These are phyloP conservation scores for Cladorhizidae sp. DNA, from an alignment of 37 sponge, comb jelly and placozoan species.

Conservation along the genomic window DNA sequence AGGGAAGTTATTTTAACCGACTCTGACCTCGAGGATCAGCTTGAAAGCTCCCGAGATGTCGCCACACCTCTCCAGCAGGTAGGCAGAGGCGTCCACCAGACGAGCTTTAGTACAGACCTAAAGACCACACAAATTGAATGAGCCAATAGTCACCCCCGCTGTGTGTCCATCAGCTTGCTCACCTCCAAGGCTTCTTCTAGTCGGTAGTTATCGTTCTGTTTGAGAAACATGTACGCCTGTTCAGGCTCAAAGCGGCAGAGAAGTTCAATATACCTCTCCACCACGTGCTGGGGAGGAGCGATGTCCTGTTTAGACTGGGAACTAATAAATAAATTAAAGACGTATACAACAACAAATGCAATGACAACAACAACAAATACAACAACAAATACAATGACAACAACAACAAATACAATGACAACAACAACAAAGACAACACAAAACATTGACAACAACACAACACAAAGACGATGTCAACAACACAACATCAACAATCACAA, in stretches of 20 bases:
- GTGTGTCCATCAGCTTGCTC: not conserved
- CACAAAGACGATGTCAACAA: no score
- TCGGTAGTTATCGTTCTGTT: conserved; percentile 74
- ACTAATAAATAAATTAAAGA: not conserved
- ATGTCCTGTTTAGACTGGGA: conserved; percentile 43
- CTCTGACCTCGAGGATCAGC: conserved; percentile 56
- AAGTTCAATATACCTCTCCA: conserved; percentile 84
- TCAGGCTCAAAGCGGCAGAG: conserved; percentile 72
- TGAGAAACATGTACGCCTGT: conserved; percentile 59
- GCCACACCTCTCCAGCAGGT: conserved; percentile 80
- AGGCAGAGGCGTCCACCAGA: conserved; percentile 71
- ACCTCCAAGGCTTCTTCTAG: conserved; percentile 80
- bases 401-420: not conserved
- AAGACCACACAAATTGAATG: not conserved
- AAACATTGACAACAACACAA: no score
- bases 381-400: not conserved
- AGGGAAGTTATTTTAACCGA: not conserved
- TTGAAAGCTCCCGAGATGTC: conserved; percentile 81
- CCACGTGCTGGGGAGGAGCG: conserved; percentile 64
- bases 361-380: not conserved
- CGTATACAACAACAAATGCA: not conserved
- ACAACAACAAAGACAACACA: no score
- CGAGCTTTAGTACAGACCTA: conserved; percentile 55
- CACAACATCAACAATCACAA: no score
- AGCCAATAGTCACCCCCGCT: not conserved